Evolutionary conservation across 1,140 invertebrate genomes (phyloP).

Genomic region (Neotoxoptera formosana): DNA sequence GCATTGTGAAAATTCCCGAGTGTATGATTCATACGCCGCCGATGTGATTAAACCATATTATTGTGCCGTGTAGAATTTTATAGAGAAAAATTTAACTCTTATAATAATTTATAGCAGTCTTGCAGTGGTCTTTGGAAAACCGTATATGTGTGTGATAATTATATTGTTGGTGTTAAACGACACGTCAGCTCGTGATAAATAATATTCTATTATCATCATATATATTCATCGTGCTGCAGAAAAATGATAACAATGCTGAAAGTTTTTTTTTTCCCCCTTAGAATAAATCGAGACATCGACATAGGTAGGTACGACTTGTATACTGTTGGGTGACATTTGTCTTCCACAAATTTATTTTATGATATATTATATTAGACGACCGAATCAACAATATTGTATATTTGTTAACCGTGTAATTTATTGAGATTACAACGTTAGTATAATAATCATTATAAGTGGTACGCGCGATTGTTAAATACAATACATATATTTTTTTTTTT

Average conservation of each 20-base stretch:
- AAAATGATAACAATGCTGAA: neutral
- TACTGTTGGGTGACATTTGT: neutral
- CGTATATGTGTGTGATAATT: neutral
- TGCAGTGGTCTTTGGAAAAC: neutral
- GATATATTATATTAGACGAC: neutral
- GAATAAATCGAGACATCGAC: neutral
- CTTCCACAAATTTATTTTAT: neutral
- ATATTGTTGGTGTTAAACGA: neutral
- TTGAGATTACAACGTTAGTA: neutral
- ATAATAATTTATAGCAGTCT: too few species aligned
- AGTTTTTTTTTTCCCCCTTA: neutral
- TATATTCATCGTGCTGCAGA: neutral
- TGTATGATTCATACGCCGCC: neutral
- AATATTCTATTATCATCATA: neutral
- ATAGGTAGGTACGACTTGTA: neutral
- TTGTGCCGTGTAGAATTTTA: neutral
- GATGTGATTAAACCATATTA: neutral
- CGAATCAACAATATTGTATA: neutral
- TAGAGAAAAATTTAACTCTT: constrained; percentile 14
- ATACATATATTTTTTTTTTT: too few species aligned
- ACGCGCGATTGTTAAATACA: neutral
- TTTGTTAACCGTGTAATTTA: constrained; percentile 18
- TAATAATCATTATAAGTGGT: neutral
- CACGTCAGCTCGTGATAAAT: neutral
- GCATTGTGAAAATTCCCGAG: neutral